A percentile compares a stretch with the other conserved stretches of the same genome.
These are phyloP conservation scores for Nyctibius grandis DNA, from an alignment of 2,797 vertebrate species.

Conservation along the genomic window DNA sequence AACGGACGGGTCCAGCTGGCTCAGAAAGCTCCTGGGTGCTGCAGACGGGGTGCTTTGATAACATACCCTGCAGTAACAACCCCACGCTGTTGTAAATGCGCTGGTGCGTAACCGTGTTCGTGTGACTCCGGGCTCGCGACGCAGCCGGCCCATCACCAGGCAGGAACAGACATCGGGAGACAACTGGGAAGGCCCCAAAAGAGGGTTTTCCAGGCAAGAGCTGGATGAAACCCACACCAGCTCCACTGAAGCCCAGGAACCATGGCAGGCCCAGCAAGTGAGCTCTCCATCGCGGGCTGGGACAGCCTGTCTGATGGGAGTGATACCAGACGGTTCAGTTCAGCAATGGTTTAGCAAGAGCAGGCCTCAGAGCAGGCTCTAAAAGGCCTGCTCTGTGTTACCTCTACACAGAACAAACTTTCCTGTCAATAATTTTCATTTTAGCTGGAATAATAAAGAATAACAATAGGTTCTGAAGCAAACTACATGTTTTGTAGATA, in stretches of 20 bases:
- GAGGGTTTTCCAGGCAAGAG: background rate
- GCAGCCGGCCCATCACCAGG: background rate
- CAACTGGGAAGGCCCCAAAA: background rate
- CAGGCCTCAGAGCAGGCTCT: too few relatives aligned
- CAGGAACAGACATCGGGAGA: background rate
- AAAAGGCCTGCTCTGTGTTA: too few relatives aligned
- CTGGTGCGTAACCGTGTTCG: rapidly evolving
- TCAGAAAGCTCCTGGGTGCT: rapidly evolving
- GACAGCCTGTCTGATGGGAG: background rate
- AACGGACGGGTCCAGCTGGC: rapidly evolving
- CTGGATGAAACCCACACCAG: background rate
- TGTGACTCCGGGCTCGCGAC: rapidly evolving
- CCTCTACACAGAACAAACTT: too few relatives aligned
- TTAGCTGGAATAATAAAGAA: too few relatives aligned
- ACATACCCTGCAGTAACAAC: background rate
- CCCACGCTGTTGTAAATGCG: too few relatives aligned
- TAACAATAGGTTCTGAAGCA: too few relatives aligned
- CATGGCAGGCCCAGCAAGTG: rapidly evolving
- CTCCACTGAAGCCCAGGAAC: rapidly evolving
- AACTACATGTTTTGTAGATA: too few relatives aligned
- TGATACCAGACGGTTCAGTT: too few relatives aligned
- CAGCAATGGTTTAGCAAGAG: too few relatives aligned
- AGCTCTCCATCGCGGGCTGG: rapidly evolving
- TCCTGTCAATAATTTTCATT: too few relatives aligned
- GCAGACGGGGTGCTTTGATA: background rate